phyloP scores from a whole-genome alignment of 2,888 invertebrate genomes.

The Epistrophella euchroma region DNA sequence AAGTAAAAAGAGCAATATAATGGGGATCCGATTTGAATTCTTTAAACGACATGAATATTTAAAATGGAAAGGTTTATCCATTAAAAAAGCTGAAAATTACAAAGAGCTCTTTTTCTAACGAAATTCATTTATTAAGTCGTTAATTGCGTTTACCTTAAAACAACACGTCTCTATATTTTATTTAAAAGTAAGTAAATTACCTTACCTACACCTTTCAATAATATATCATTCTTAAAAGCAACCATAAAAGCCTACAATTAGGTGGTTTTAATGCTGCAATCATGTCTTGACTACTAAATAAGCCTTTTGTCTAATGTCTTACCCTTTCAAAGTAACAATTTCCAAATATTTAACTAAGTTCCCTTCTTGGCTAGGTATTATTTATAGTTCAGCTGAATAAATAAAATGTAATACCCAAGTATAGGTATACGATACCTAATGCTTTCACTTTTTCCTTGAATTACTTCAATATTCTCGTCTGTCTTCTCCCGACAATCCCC shows the following conservation, averaged over 20 bases:
- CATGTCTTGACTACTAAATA: slow-evolving; percentile 36
- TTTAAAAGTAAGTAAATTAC: neutral
- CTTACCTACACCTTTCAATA: neutral
- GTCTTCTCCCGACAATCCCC: neutral
- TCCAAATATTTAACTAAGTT: slow-evolving; percentile 59
- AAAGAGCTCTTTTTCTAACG: neutral
- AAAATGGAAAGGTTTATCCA: too few species aligned
- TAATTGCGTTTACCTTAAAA: neutral
- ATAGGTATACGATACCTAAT: neutral
- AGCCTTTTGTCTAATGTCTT: slow-evolving; percentile 4
- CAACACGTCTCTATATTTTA: neutral
- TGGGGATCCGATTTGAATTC: too few species aligned
- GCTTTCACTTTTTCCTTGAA: slow-evolving; percentile 42
- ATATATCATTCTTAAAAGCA: neutral
- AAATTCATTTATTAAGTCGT: neutral
- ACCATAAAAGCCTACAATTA: slow-evolving; percentile 41
- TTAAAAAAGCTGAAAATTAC: neutral
- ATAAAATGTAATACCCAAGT: slow-evolving; percentile 29
- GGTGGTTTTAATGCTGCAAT: slow-evolving; percentile 18
- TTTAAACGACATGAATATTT: too few species aligned
- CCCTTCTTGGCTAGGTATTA: neutral
- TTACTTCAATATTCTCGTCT: slow-evolving; percentile 12
- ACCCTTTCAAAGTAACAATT: slow-evolving; percentile 9
- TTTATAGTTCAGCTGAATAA: slow-evolving; percentile 52
- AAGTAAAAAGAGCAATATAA: too few species aligned